A percentile compares a stretch with the other conserved stretches of the same genome.
These are phyloP conservation scores for Phalacrocorax pelagicus DNA, from an alignment of 2,113 vertebrate species.

Conservation along the genomic window DNA sequence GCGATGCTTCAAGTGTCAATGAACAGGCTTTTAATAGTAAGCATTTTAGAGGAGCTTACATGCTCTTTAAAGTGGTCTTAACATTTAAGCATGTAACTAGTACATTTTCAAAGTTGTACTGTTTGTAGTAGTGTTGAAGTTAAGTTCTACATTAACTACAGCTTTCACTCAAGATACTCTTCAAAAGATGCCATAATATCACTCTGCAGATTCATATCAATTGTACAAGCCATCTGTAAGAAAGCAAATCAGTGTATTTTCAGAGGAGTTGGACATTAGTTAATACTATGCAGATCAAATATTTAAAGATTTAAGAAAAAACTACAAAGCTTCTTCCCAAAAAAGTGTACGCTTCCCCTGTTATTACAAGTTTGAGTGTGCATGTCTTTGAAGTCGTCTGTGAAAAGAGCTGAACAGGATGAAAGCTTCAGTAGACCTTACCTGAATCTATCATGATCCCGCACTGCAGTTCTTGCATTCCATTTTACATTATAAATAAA, in stretches of 20 bases:
- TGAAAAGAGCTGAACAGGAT: background rate
- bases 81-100: background rate
- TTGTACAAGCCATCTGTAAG: conserved; percentile 81
- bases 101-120: background rate
- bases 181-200: conserved; percentile 92
- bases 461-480: background rate
- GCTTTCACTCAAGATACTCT: conserved; percentile 80
- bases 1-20: background rate
- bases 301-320: background rate
- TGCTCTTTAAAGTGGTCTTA: background rate
- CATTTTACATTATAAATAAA: fast-evolving
- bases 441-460: background rate
- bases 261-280: background rate
- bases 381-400: background rate
- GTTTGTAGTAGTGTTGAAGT: background rate
- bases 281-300: background rate
- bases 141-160: background rate
- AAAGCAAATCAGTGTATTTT: background rate
- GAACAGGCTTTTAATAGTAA: background rate
- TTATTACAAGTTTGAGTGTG: background rate
- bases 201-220: conserved; percentile 87
- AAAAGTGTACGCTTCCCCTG: background rate
- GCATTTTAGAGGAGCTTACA: background rate
- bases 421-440: background rate
- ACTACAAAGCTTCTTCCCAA: background rate